Base-by-base conservation (phyloP, 2,888 invertebrate genomes). In the Limulus polyphemus region DNA sequence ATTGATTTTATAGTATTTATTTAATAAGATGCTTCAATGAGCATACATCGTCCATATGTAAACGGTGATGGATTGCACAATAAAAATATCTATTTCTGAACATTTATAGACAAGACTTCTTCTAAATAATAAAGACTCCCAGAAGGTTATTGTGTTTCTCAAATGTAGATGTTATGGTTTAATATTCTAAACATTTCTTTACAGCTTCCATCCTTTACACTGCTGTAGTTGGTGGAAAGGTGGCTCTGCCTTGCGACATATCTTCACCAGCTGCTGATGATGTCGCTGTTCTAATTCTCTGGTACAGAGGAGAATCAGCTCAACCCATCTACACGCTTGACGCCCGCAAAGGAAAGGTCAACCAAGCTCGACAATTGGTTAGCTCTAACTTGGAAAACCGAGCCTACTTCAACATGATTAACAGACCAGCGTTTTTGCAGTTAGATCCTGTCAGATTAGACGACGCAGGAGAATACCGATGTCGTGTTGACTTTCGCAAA, bases 401-500 rank as follows among this genome's bases (percentile, higher is more conserved):
- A 57, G 70, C 69, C 12, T 70, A 68, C 58, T 70, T 70, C 65
- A 70, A 70, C 62, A 67, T 69, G 62, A 64, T 69, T 51, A 70
- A 70, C 60, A 54, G 66, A 48, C 70, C 70, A 46, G 70, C 70
- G 2, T 70, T 70, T 56, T 60, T 70, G 13, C 70, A 70, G 58
- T 59, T 70, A 17, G 70, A 70, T 56, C 70, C 70, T 5, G 68
- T 69, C 11, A 66, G 65, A 51, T 61, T 68, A 50, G 65, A 57
- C 32, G 91, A 92, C 72, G 88, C 89, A 71, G 92, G 91, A 4
- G 78, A 88, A 51, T 93, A 90, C 76, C 81, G 92, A 62, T 92
- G 92, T 76, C 81, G 92, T 70, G 87, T 92, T 68, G 92, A 93
- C 79, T 93, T 90, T 74, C 83, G 86, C 65, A 86, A 90, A 76